phyloP scores from a whole-genome alignment of 2,113 vertebrate genomes.

The crab-eating macaque (Macaca fascicularis) region DNA sequence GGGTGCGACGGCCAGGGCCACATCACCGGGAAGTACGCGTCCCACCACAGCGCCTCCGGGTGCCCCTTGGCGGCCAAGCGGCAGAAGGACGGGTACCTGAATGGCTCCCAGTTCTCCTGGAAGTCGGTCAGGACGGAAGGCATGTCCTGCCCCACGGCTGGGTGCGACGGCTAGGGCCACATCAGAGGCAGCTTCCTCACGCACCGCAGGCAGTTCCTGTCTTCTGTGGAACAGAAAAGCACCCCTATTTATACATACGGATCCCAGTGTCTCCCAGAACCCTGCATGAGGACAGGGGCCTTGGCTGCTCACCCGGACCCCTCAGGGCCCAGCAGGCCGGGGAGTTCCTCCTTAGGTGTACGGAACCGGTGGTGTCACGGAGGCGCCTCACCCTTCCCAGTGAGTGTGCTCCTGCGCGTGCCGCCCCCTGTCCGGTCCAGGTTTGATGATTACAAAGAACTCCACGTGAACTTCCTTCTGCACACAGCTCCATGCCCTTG shows the following conservation, averaged over 20 bases:
- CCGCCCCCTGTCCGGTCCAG: fast-evolving
- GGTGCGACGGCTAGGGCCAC: constrained; percentile 97
- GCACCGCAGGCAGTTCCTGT: constrained; percentile 89
- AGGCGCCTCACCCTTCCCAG: no score
- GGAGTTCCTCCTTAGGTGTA: no score
- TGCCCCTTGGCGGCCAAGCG: constrained; percentile 97
- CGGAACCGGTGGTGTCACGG: no score
- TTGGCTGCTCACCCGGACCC: not conserved
- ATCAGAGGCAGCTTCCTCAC: constrained; percentile 99
- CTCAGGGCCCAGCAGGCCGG: not conserved
- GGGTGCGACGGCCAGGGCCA: constrained; percentile 98
- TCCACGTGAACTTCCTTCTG: not conserved
- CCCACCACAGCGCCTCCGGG: constrained; percentile 97
- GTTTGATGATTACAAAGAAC: fast-evolving
- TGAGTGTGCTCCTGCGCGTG: no score
- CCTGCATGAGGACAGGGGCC: no score
- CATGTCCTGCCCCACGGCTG: constrained; percentile 98
- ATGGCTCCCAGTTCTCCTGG: constrained; percentile 98
- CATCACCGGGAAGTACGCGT: constrained; percentile 98
- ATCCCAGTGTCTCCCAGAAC: not conserved
- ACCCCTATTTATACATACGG: not conserved
- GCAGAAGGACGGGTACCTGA: constrained; percentile 98
- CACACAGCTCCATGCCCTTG: fast-evolving
- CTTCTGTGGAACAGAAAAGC: not conserved
- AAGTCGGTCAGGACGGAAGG: constrained; percentile 98